Evolutionary conservation across 92 coral and sea anemone genomes (phyloP), one percentile per base, ranked within the genome.

Genomic region (Epizoanthus scotinus): DNA sequence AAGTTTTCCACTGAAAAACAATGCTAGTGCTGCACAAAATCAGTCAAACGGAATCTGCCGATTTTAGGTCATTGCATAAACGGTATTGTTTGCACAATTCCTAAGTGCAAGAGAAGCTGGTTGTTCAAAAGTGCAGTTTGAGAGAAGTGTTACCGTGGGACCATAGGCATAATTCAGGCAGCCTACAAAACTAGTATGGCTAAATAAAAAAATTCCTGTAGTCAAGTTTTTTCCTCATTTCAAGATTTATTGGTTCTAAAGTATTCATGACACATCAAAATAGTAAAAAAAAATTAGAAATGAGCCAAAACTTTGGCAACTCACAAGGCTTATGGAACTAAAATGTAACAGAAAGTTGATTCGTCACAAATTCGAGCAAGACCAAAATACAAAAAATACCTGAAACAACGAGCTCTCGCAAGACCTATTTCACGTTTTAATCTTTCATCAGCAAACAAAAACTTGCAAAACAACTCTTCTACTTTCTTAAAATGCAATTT

Each of bases 111-210:
- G 34, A 63, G 44, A 63, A 42, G 40, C 34, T 63, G 2, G 7
- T 63, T 7, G 27, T 63, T 63, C 27, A 63, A 63, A 63, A 63
- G 69, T 63, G 69, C 34, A 63, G 69, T 2, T 63, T 63, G 69
- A 63, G 69, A 63, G 0, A 63, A 63, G 69, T 29, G 18, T 21
- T 25, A 27, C 69, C 44, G 34, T 27, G 34, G 69, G 69, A 63
- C 69, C 69, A 21, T 24, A 27, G 67, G 67, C 69, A 63, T 27
- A 63, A 36, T 63, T 63, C 44, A 63, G 27, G 69, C 19, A 63
- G 69, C 69, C 69, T 9, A 63, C 69, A 63, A 63, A 24, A 63
- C 69, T 63, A 26, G 68, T 63, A 63, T 63, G 38, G 36, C 68
- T 63, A 22, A 63, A 10, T 24, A 19, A 20, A 62, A n/a, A 62